Evolutionary conservation across 2,888 invertebrate genomes (phyloP).

Genomic region (Limnephilus lunatus): DNA sequence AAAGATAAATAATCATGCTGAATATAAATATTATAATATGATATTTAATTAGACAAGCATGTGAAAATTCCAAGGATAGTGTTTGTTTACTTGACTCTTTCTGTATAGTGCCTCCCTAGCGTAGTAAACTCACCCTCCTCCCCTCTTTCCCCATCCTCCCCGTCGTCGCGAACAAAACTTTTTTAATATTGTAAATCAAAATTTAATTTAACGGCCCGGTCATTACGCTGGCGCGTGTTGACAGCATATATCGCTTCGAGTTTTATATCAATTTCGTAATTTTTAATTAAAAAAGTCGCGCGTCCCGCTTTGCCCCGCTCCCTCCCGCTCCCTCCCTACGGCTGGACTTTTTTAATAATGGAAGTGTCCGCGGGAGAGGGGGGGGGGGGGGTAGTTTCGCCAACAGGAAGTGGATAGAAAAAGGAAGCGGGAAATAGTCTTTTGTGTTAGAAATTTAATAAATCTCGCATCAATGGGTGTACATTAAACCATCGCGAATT

Average conservation of each 20-base stretch:
- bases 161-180: conserved; percentile 56
- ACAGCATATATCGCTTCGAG: conserved; percentile 68
- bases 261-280: conserved; percentile 79
- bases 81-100: neutral
- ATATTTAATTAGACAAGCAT: neutral
- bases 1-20: neutral
- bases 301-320: conserved; percentile 72
- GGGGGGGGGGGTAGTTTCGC: conserved; percentile 48
- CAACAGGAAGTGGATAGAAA: conserved; percentile 54
- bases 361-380: conserved; percentile 71
- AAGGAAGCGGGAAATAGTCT: conserved; percentile 42
- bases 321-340: conserved; percentile 38
- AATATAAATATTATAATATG: neutral
- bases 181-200: conserved; percentile 70
- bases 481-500: neutral
- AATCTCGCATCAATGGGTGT: conserved; percentile 14
- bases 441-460: conserved; percentile 47
- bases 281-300: conserved; percentile 78
- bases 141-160: neutral
- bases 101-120: conserved; percentile 21
- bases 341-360: conserved; percentile 78
- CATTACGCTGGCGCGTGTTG: conserved; percentile 74
- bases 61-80: neutral
- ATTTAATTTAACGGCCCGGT: conserved; percentile 78
- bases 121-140: conserved; percentile 16